Evolutionary conservation across 1,140 invertebrate species (phyloP), one percentile per base, ranked within the genome.

Genomic region (Drosophila sp.): DNA sequence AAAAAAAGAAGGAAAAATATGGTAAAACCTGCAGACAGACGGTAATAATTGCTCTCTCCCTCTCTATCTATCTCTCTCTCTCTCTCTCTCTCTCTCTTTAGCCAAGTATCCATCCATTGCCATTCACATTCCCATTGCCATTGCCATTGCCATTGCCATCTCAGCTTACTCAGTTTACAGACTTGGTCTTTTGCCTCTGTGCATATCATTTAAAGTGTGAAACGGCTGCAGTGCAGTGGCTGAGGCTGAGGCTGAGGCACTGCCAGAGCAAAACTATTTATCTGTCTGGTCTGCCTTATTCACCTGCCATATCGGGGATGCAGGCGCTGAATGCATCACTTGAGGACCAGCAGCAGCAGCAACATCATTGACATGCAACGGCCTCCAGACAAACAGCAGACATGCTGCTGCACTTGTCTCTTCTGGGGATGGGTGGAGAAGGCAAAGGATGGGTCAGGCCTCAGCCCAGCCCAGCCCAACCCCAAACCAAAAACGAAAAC

Each of bases 191-290:
- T 33, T 68, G 78, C 82, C 86, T 50, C 44, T 84, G 79, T 82
- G 84, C 84, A 87, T 87, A 87, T 78, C 74, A 87, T 89, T 89
- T 87, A 89, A 89, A 83, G 82, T 86, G 82, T 86, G 83, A 87
- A 86, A 87, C 83, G 79, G 82, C 69, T 79, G 78, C 68, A 70
- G 68, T 33, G 3, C 64, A 55, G 23, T 44, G 60, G 17, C 47
- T 41, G 38, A 32, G 60, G 69, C 11, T 40, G 60, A 66, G 61
- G 70, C 66, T 66, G 40, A 60, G 30, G 35, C 69, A 60, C 5
- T 41, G 29, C 23, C 66, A 27, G 58, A 33, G 41, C 23, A 41
- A 72, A 72, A 72, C 70, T 72, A 72, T 60, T 73, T 58, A 58
- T 66, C 35, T 72, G 60, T 63, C 68, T 47, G 60, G 44, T 25